A percentile compares a stretch with the other conserved stretches of the same genome.
phyloP scores from a whole-genome alignment of 2,888 invertebrate genomes.

The Tholera decimalis region DNA sequence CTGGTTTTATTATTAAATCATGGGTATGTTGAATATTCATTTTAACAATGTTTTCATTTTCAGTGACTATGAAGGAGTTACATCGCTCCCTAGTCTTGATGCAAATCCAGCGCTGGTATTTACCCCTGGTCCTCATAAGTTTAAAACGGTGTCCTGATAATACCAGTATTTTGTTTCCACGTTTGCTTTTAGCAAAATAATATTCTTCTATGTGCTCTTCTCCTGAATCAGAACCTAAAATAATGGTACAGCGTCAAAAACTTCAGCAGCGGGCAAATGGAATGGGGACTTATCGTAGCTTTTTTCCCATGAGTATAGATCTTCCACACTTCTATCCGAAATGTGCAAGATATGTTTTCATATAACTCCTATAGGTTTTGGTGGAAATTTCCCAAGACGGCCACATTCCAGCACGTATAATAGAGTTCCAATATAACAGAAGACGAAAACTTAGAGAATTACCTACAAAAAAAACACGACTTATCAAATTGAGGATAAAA shows the following conservation, averaged over 20 bases:
- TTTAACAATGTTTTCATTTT: conserved; percentile 65
- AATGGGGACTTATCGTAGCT: background rate
- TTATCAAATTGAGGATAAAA: background rate
- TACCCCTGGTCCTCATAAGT: conserved; percentile 65
- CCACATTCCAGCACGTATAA: background rate
- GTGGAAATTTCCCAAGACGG: background rate
- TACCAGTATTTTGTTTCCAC: conserved; percentile 72
- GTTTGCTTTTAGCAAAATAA: conserved; percentile 70
- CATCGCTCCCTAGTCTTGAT: conserved; percentile 72
- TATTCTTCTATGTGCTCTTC: conserved; percentile 66
- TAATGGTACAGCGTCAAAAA: conserved; percentile 15
- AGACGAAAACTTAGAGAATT: background rate
- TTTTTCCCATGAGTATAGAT: too few relatives aligned
- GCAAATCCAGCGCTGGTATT: conserved; percentile 72
- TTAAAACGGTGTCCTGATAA: conserved; percentile 70
- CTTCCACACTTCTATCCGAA: too few relatives aligned
- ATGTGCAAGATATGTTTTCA: background rate
- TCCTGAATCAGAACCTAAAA: conserved; percentile 62
- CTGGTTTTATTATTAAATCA: conserved; percentile 33
- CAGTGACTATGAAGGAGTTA: conserved; percentile 72
- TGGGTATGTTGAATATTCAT: conserved; percentile 70
- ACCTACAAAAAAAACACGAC: too few relatives aligned
- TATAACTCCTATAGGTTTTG: background rate
- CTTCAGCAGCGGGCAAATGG: background rate
- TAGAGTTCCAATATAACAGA: background rate